These are phyloP conservation scores for Peromyscus leucopus DNA, from an alignment of 2,113 vertebrate genomes.

Conservation along the genomic window DNA sequence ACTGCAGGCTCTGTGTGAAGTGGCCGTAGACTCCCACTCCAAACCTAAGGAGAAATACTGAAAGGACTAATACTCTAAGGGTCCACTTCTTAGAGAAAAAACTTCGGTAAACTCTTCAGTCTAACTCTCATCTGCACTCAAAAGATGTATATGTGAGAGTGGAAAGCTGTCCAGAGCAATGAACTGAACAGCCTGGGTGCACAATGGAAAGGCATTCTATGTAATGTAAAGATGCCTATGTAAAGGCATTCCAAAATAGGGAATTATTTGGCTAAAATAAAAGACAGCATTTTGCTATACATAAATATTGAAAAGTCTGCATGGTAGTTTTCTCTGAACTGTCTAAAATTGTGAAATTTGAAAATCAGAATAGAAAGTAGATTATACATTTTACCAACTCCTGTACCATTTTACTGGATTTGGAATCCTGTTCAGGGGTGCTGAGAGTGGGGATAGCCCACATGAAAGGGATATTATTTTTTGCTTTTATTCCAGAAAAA, in stretches of 20 bases:
- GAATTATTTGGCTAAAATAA: constrained; percentile 52
- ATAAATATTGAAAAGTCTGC: constrained; percentile 37
- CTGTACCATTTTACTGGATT: not conserved
- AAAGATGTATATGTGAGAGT: not conserved
- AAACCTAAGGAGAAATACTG: not conserved
- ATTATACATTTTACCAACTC: constrained; percentile 42
- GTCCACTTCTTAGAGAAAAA: constrained; percentile 36
- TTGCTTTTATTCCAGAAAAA: constrained; percentile 45
- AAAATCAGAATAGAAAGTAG: constrained; percentile 56
- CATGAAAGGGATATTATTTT: not conserved
- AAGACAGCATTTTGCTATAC: constrained; percentile 35
- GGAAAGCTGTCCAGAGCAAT: constrained; percentile 44
- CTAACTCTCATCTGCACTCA: not conserved
- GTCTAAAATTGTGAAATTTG: constrained; percentile 48
- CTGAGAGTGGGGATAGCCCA: rapidly evolving
- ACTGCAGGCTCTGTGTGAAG: not conserved
- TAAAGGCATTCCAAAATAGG: constrained; percentile 49
- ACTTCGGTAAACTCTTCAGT: constrained; percentile 59
- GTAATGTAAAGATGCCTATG: not conserved
- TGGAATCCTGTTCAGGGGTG: not conserved
- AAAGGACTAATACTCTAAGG: constrained; percentile 14
- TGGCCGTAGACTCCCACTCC: not conserved
- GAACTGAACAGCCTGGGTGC: not conserved
- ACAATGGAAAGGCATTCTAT: not conserved
- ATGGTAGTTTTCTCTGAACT: not conserved